Conservation (phyloP, 2,888 invertebrate genomes). For the Tineola bisselliella region DNA sequence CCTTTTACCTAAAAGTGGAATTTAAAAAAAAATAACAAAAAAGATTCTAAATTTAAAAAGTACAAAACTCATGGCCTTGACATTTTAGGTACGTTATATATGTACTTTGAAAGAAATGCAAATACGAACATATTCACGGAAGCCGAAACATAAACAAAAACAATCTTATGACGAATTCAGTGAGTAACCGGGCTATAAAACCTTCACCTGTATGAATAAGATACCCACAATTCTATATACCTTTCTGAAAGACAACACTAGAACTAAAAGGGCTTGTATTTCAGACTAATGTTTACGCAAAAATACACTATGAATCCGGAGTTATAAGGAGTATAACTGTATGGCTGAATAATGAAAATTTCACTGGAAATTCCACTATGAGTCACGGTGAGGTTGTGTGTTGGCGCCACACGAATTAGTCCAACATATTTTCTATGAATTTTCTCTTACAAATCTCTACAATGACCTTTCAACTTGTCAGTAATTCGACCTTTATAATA, state of each 20-base stretch:
- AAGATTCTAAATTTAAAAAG: neutral
- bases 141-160: slow-evolving; percentile 9
- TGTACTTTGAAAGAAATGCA: neutral
- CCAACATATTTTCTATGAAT: slow-evolving; percentile 6
- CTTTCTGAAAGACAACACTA: neutral
- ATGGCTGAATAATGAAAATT: neutral
- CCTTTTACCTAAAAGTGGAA: too few species aligned
- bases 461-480: neutral
- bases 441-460: slow-evolving; percentile 1
- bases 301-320: neutral
- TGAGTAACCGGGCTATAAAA: neutral
- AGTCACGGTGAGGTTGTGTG: neutral
- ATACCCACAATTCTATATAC: neutral
- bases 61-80: neutral
- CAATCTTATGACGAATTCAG: slow-evolving; percentile 5
- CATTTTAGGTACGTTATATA: neutral
- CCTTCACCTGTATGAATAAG: slow-evolving; percentile 4
- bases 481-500: too few species aligned
- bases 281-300: neutral
- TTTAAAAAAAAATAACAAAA: too few species aligned
- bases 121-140: neutral
- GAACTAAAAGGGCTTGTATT: neutral
- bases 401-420: slow-evolving; percentile 6
- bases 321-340: neutral
- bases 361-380: slow-evolving; percentile 1